These are phyloP conservation scores for Lasiommata megera DNA, from an alignment of 2,888 invertebrate species.

Conservation along the genomic window DNA sequence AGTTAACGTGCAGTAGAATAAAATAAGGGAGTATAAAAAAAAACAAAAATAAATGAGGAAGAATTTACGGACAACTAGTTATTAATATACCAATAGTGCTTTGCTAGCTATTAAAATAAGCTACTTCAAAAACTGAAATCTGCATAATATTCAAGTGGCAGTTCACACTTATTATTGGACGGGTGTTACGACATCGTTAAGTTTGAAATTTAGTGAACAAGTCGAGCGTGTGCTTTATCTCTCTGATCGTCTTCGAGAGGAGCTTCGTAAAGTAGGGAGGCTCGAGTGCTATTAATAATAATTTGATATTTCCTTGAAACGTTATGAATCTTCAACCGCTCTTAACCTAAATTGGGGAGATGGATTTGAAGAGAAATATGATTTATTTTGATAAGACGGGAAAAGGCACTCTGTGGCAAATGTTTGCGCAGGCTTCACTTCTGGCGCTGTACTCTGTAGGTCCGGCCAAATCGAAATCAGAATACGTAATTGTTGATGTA, in stretches of 20 bases:
- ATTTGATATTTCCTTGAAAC: conserved; percentile 33
- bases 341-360: conserved; percentile 31
- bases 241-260: conserved; percentile 5
- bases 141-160: too few species aligned
- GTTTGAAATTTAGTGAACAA: conserved; percentile 6
- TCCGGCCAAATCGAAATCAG: neutral
- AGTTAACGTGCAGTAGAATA: too few species aligned
- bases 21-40: too few species aligned
- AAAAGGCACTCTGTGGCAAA: conserved; percentile 5
- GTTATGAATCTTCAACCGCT: conserved; percentile 32
- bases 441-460: too few species aligned
- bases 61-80: too few species aligned
- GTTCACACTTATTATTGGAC: neutral
- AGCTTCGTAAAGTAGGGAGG: conserved; percentile 17
- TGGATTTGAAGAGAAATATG: conserved; percentile 28
- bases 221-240: conserved; percentile 17
- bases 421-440: neutral
- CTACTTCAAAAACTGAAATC: too few species aligned
- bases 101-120: too few species aligned
- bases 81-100: too few species aligned
- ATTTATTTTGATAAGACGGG: conserved; percentile 22
- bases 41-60: too few species aligned
- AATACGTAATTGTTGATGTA: neutral
- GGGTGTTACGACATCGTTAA: neutral
- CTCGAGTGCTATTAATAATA: conserved; percentile 30